A percentile compares a stretch with the other conserved stretches of the same genome.
phyloP scores from a whole-genome alignment of 2,113 vertebrate genomes.

The Engystomops pustulosus region DNA sequence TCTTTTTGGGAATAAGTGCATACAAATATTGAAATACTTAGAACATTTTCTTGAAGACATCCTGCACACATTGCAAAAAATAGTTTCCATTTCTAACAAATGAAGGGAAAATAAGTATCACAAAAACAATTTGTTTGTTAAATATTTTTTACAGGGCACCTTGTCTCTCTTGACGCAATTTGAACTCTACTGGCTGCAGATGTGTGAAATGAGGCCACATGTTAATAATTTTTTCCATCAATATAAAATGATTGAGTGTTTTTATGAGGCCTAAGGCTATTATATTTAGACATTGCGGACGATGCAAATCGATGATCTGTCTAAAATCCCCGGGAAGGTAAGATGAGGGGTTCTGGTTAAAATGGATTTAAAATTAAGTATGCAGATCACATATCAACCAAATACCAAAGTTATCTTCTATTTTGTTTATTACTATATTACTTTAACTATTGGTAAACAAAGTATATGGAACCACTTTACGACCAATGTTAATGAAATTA shows the following conservation, averaged over 20 bases:
- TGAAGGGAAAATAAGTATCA: conserved; percentile 59
- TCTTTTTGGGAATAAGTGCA: no score
- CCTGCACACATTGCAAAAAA: not conserved
- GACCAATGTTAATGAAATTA: no score
- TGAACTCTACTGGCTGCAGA: conserved; percentile 52
- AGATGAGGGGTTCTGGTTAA: conserved; percentile 10
- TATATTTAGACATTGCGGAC: conserved; percentile 38
- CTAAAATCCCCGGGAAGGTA: conserved; percentile 14
- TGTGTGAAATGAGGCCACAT: conserved; percentile 41
- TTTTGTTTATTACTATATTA: no score
- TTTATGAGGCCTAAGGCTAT: conserved; percentile 44
- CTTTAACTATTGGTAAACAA: no score
- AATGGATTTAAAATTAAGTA: conserved; percentile 23
- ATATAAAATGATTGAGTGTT: conserved; percentile 52
- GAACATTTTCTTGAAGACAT: not conserved
- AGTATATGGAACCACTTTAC: no score
- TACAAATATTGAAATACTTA: no score
- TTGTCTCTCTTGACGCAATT: conserved; percentile 50
- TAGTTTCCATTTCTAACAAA: conserved; percentile 46
- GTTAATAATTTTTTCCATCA: conserved; percentile 55
- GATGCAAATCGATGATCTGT: conserved; percentile 34
- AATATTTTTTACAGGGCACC: conserved; percentile 54
- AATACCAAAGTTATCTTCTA: no score
- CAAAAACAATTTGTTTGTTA: conserved; percentile 57
- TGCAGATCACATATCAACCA: conserved; percentile 19